phyloP scores from a whole-genome alignment of 2,797 vertebrate species.

The Mormyrus hasselquistii region DNA sequence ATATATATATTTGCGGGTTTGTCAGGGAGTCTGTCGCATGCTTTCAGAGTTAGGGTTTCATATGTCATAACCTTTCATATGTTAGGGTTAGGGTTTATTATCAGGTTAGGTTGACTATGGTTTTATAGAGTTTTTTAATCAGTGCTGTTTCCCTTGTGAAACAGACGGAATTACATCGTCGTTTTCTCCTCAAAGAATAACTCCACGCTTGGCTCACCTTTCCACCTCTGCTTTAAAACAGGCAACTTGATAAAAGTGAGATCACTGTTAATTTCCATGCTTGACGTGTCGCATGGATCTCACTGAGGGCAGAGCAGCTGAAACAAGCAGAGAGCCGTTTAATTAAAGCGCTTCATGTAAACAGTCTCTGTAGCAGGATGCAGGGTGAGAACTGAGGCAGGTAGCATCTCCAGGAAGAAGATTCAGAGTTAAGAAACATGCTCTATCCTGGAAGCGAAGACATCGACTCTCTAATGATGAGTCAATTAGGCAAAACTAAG shows the following conservation, averaged over 20 bases:
- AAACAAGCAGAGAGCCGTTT: not conserved
- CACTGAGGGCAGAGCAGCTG: not conserved
- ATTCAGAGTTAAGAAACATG: not conserved
- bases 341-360: not conserved
- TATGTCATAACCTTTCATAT: no score
- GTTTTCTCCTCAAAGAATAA: not conserved
- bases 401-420: not conserved
- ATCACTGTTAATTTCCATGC: not conserved
- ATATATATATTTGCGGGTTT: not conserved
- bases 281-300: not conserved
- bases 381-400: not conserved
- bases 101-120: not conserved
- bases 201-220: not conserved
- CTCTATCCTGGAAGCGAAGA: not conserved
- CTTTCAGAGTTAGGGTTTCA: not conserved
- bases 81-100: not conserved
- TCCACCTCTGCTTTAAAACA: not conserved
- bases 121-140: not conserved
- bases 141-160: not conserved
- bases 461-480: not conserved
- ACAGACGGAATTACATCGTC: not conserved
- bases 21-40: not conserved
- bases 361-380: not conserved
- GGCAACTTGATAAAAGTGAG: not conserved
- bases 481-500: not conserved